Percentiles rank a stretch among this genome's conserved stretches.
Conservation (phyloP, 2,797 vertebrate genomes). For the Valencia hispanica region DNA sequence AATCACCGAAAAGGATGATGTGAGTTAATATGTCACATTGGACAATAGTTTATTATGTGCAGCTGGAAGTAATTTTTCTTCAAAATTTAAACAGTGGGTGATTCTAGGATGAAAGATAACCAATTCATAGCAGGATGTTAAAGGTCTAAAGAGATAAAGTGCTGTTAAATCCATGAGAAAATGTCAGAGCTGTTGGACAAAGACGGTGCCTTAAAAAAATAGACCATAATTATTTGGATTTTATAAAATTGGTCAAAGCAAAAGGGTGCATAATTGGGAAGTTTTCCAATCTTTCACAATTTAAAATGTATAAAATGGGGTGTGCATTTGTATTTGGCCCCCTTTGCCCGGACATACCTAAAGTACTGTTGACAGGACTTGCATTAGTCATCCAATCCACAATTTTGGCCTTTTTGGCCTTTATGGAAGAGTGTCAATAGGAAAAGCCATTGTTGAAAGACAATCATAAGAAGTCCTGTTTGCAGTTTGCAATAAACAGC, state of each 20-base stretch:
- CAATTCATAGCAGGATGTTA: neutral
- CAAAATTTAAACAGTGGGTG: conserved; percentile 12
- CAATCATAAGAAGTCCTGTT: neutral
- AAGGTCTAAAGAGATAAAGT: neutral
- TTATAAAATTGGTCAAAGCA: neutral
- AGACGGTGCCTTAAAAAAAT: neutral
- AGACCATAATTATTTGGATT: neutral
- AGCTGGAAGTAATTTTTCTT: conserved; percentile 9
- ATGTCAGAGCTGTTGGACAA: neutral
- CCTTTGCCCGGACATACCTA: neutral
- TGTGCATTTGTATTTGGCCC: neutral
- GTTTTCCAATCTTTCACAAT: neutral
- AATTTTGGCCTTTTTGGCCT: neutral
- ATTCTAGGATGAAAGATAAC: neutral
- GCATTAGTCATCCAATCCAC: neutral
- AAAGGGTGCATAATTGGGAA: neutral
- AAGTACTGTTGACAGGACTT: neutral
- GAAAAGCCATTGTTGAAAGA: neutral
- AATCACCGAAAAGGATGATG: conserved; percentile 21
- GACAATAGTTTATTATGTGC: neutral
- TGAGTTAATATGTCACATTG: conserved; percentile 17
- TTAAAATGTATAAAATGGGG: neutral
- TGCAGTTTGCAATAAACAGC: too few species aligned
- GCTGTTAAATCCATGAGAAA: neutral
- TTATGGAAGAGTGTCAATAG: neutral